These are phyloP conservation scores for Orchesella flavescens DNA, from an alignment of 2,888 invertebrate species.

Conservation along the genomic window DNA sequence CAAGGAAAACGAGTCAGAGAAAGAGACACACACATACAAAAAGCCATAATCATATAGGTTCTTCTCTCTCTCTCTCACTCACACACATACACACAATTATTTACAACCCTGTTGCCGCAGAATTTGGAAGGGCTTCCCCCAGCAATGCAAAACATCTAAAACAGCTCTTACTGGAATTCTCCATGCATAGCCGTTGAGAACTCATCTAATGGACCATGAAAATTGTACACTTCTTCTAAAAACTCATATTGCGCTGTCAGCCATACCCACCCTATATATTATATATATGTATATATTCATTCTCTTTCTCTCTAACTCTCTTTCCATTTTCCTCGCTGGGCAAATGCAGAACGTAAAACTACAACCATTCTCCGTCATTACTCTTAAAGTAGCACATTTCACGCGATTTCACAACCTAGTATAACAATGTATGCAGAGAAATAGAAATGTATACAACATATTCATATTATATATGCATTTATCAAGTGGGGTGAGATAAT, in stretches of 20 bases:
- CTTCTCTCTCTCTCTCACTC: constrained; percentile 26
- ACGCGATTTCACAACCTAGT: constrained; percentile 40
- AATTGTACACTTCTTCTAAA: constrained; percentile 60
- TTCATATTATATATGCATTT: no score
- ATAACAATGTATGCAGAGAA: not conserved
- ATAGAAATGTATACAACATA: no score
- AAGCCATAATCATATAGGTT: constrained; percentile 43
- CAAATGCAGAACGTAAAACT: constrained; percentile 35
- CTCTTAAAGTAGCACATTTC: constrained; percentile 30
- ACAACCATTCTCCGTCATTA: constrained; percentile 45
- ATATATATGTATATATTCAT: not conserved
- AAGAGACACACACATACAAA: constrained; percentile 10
- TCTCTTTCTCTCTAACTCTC: not conserved
- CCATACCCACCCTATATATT: not conserved
- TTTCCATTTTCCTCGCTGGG: not conserved
- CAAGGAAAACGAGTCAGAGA: not conserved
- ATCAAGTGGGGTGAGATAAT: not conserved
- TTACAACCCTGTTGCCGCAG: constrained; percentile 64
- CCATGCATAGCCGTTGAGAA: constrained; percentile 48
- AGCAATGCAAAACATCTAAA: constrained; percentile 72
- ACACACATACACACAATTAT: constrained; percentile 51
- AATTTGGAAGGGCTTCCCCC: constrained; percentile 71
- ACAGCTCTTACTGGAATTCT: constrained; percentile 68
- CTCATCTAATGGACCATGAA: constrained; percentile 62
- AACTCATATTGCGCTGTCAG: constrained; percentile 30